These are phyloP conservation scores for Macquaria ambigua DNA, from an alignment of 2,113 vertebrate species.

Conservation along the genomic window DNA sequence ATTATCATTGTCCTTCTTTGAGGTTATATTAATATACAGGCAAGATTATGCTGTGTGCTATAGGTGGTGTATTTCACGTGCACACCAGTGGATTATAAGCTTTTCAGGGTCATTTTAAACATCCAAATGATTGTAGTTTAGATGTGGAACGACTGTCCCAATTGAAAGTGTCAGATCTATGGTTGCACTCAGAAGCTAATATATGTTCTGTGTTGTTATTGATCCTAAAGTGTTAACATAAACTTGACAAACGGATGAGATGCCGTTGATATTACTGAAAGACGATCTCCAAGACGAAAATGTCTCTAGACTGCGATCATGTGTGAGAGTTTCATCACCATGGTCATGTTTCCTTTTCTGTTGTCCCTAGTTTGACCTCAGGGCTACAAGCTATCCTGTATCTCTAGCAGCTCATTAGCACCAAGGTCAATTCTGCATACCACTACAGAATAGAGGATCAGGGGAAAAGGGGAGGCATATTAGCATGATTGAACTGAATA, in stretches of 20 bases:
- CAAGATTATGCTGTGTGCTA: background rate
- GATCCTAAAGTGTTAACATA: background rate
- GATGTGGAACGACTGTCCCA: background rate
- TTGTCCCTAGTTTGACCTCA: slow-evolving; percentile 25
- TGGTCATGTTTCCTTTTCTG: slow-evolving; percentile 3
- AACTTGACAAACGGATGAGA: background rate
- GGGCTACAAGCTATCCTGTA: slow-evolving; percentile 10
- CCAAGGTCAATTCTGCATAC: slow-evolving; percentile 46
- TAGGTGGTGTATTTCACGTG: background rate
- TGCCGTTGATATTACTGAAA: background rate
- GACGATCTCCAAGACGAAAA: background rate
- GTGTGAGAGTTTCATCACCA: background rate
- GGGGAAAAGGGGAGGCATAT: background rate
- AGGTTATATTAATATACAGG: background rate
- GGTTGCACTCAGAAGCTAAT: background rate
- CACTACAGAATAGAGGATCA: slow-evolving; percentile 28
- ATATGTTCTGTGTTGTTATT: background rate
- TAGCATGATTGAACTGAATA: slow-evolving; percentile 13
- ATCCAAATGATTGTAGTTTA: background rate
- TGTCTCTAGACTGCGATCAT: background rate
- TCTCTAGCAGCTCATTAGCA: slow-evolving; percentile 51
- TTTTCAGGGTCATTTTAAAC: background rate
- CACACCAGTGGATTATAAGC: background rate
- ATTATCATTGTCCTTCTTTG: background rate
- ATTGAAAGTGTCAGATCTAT: background rate